phyloP scores from a whole-genome alignment of 2,888 invertebrate species.

The Drosophila helvetica region DNA sequence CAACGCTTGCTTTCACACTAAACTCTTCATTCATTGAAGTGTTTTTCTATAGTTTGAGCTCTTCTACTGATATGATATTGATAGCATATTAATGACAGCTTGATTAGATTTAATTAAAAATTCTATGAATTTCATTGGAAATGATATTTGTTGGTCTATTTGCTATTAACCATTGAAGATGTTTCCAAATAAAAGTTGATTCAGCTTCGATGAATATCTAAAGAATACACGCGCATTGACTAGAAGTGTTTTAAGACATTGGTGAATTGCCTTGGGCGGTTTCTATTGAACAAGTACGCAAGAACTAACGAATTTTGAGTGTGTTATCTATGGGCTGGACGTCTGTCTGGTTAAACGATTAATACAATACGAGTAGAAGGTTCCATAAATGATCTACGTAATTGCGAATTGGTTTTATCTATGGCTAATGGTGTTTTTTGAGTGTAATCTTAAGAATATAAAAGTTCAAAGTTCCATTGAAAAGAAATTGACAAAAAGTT shows the following conservation, averaged over 20 bases:
- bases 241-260: background rate
- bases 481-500: background rate
- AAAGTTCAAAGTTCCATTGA: too few relatives aligned
- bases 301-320: background rate
- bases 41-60: constrained; percentile 3
- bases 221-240: background rate
- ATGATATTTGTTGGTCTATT: background rate
- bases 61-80: constrained; percentile 21
- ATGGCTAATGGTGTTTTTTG: background rate
- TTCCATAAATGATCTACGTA: background rate
- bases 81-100: constrained; percentile 26
- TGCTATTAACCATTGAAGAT: background rate
- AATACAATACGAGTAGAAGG: background rate
- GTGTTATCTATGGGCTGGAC: background rate
- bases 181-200: background rate
- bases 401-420: background rate
- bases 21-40: background rate
- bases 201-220: background rate
- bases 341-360: background rate
- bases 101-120: constrained; percentile 28
- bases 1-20: constrained; percentile 8
- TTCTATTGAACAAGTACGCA: background rate
- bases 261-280: background rate
- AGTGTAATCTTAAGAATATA: background rate
- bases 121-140: constrained; percentile 15